Base-by-base conservation (phyloP, 2,888 invertebrate species). In the Drosophila pullipes region DNA sequence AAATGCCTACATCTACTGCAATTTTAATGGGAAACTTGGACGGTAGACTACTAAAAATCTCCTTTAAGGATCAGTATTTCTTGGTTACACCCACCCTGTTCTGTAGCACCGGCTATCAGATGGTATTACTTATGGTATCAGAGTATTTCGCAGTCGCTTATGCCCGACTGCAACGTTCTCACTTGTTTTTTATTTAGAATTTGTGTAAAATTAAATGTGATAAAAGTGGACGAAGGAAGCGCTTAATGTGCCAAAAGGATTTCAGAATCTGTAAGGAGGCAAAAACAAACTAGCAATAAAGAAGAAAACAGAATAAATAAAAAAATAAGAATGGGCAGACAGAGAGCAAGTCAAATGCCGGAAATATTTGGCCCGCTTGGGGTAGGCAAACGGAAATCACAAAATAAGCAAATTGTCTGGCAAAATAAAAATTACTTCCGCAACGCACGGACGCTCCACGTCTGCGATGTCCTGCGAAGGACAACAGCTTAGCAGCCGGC, bases 361-460 rank as follows among this genome's bases (percentile, higher is more conserved):
- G 91, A 92, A 89, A 89, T 91, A 92, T 91, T 91, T 91, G 82
- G 69, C 69, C 66, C 58, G 66, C 78, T 67, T 50, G 82, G 67
- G 68, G 74, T 59, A 47, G 65, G 81, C 76, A 69, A 85, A 81
- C 93, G 93, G 93, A 93, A 93, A 93, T 93, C 92, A 91, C 91
- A 92, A 92, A 92, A 91, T 93, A 93, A 93, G 91, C 92, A 93
- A 93, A 93, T 92, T 93, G 93, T 93, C 93, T 93, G 92, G 92
- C 91, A 84, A 92, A 92, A 93, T 93, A 93, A 93, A 93, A 93
- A 93, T 93, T 92, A 86, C 88, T 93, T 93, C 93, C 93, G 92
- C 85, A 76, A 89, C 72, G 87, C 87, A 83, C 84, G 87, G 71
- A 71, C 68, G 85, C 81, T 61, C 53, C 60, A 53, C n/a, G 65